A percentile compares a stretch with the other conserved stretches of the same genome.
These are phyloP conservation scores for Zelleria hepariella DNA, from an alignment of 2,888 invertebrate genomes.

Conservation along the genomic window DNA sequence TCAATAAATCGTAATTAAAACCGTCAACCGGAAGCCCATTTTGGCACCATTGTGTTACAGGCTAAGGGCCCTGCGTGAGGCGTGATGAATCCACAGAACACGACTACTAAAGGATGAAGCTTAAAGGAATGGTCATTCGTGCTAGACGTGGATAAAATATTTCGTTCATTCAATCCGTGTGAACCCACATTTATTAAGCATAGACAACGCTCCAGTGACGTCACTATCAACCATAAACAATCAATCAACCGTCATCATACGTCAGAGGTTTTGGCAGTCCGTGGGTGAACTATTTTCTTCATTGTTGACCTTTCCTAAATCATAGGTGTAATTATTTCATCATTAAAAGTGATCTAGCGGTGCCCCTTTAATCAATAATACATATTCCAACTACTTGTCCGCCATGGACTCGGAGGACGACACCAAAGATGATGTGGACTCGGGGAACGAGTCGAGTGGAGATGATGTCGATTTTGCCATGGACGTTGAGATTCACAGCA, in stretches of 20 bases:
- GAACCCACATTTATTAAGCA: too few species aligned
- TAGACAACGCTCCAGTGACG: slow-evolving; percentile 6
- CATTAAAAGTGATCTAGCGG: slow-evolving; percentile 60
- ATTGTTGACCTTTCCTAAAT: slow-evolving; percentile 74
- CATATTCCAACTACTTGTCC: slow-evolving; percentile 52
- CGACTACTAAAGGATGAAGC: too few species aligned
- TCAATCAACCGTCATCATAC: slow-evolving; percentile 24
- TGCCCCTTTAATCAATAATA: slow-evolving; percentile 50
- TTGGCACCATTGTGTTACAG: too few species aligned
- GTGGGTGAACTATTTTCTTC: slow-evolving; percentile 74
- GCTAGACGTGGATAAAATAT: too few species aligned
- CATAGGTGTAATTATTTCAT: slow-evolving; percentile 72
- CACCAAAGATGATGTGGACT: slow-evolving; percentile 91
- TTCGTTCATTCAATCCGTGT: not conserved
- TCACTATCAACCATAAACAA: slow-evolving; percentile 2
- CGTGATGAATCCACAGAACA: too few species aligned
- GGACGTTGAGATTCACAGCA: slow-evolving; percentile 86
- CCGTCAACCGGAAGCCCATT: too few species aligned
- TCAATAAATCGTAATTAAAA: too few species aligned
- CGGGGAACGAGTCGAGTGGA: slow-evolving; percentile 92
- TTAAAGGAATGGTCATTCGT: not conserved
- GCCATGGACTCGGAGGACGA: slow-evolving; percentile 96
- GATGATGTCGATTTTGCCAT: slow-evolving; percentile 95
- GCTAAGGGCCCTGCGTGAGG: too few species aligned
- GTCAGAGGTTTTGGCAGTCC: slow-evolving; percentile 72